Evolutionary conservation across 2,888 invertebrate species (phyloP), one percentile per base, ranked within the genome.

Genomic region (Frankliniella fusca): DNA sequence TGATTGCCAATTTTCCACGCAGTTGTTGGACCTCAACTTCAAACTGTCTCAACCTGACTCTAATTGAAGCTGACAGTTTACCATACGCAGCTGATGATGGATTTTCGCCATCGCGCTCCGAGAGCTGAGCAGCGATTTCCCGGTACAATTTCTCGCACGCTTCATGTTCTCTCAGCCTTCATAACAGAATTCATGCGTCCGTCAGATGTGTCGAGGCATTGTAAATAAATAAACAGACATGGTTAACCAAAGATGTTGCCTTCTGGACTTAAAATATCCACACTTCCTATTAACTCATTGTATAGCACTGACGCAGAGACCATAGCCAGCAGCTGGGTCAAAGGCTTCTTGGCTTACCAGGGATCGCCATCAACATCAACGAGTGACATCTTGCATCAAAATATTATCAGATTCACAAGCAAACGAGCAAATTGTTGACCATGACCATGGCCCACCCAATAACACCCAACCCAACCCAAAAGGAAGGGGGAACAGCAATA

Each of bases 101-200:
- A 50, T 89, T 87, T 84, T 90, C 89, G 84, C 89, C 88, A 84
- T 91, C 90, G 81, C 93, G 88, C 82, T 89, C 86, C 0, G 90
- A 90, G 12, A 93, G 86, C 85, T 92, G 90, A 83, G 91, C 91
- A 88, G 92, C 91, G 81, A 93, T 91, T 85, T 92, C 91, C 80
- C 92, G 89, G 85, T 90, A 90, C 38, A 93, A 86, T 83, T 91
- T 91, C 85, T 93, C 92, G 85, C 93, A 93, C 0, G 92, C 90
- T 85, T 93, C 93, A 87, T 91, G 90, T 86, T 93, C 93, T 0
- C 89, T 87, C 20, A 92, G 87, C 93, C 93, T 93, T 84, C 76
- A 86, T 84, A 84, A 84, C 82, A 82, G 7, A 82, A 81, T 23
- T 28, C 15, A 18, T 80, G 15, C 61, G 48, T 49, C n/a, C n/a